phyloP scores from a whole-genome alignment of 2,113 vertebrate species.

The Corynorhinus townsendii region DNA sequence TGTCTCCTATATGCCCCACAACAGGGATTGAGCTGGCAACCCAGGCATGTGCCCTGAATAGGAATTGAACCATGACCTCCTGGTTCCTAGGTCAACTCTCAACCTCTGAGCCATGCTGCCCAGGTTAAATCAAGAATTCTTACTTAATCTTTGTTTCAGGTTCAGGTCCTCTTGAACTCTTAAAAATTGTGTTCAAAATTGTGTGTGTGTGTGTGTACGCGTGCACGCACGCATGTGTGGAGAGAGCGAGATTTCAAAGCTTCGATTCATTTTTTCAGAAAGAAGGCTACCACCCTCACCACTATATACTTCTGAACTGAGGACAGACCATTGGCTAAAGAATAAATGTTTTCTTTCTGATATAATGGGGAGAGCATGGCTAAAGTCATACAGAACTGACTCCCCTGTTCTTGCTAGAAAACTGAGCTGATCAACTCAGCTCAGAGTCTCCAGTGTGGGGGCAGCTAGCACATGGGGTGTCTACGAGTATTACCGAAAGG shows the following conservation, averaged over 20 bases:
- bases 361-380: not conserved
- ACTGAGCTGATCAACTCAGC: not conserved
- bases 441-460: not conserved
- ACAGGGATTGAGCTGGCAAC: too few species aligned
- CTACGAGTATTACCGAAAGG: not conserved
- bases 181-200: not conserved
- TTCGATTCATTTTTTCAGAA: not conserved
- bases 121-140: not conserved
- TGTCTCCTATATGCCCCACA: too few species aligned
- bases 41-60: too few species aligned
- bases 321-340: not conserved
- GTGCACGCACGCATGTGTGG: too few species aligned
- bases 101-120: too few species aligned
- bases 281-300: not conserved
- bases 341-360: not conserved
- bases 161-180: not conserved
- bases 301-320: not conserved
- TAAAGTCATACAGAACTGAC: not conserved
- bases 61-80: too few species aligned
- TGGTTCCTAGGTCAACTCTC: too few species aligned
- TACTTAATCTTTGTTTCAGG: not conserved
- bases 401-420: not conserved
- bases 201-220: not conserved
- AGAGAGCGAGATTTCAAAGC: not conserved
- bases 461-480: not conserved